These are phyloP conservation scores for Andrena flavipes DNA, from an alignment of 2,888 invertebrate species.

Conservation along the genomic window DNA sequence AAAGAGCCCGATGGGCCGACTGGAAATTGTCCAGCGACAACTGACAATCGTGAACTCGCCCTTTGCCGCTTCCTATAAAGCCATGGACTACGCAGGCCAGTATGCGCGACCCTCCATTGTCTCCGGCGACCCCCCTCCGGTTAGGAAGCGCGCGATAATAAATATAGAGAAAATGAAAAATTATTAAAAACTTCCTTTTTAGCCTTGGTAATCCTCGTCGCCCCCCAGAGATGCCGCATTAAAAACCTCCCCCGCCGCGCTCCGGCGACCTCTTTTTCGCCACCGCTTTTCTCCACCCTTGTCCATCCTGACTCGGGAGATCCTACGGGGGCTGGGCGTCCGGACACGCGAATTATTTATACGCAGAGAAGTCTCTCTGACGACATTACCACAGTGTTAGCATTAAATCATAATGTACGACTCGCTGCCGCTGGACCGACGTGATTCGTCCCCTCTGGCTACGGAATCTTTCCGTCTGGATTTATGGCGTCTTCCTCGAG, in stretches of 20 bases:
- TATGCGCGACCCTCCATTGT: constrained; percentile 79
- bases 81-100: constrained; percentile 68
- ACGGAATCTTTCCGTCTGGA: constrained; percentile 58
- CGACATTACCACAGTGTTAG: constrained; percentile 85
- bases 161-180: constrained; percentile 85
- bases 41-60: constrained; percentile 74
- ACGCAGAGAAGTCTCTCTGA: constrained; percentile 84
- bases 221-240: constrained; percentile 84
- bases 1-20: constrained; percentile 72
- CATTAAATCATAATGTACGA: constrained; percentile 85
- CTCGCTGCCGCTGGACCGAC: constrained; percentile 81
- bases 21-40: constrained; percentile 81
- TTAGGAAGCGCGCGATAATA: constrained; percentile 84
- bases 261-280: constrained; percentile 61
- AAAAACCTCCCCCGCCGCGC: constrained; percentile 78
- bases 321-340: constrained; percentile 82
- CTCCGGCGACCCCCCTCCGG: constrained; percentile 79
- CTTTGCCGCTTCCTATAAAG: constrained; percentile 60
- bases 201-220: constrained; percentile 84
- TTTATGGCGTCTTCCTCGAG: constrained; percentile 26
- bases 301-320: constrained; percentile 69
- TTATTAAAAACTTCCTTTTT: constrained; percentile 85
- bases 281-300: constrained; percentile 64
- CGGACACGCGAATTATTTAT: constrained; percentile 85
- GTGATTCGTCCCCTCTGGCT: constrained; percentile 78